These are phyloP conservation scores for Torymus texanus DNA, from an alignment of 2,888 invertebrate genomes.

Conservation along the genomic window DNA sequence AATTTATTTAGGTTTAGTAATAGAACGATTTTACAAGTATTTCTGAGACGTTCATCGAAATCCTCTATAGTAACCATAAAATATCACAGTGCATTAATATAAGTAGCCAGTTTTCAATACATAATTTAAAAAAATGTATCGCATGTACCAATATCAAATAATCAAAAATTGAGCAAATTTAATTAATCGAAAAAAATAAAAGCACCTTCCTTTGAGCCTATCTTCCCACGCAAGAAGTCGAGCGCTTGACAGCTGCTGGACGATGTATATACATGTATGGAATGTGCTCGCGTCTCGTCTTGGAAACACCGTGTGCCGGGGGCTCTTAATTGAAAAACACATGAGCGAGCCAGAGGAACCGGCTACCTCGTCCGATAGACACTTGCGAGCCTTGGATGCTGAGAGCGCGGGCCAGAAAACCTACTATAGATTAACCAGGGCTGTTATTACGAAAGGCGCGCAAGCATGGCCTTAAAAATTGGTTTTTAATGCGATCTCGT, in stretches of 20 bases:
- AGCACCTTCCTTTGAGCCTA: not conserved
- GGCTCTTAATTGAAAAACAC: constrained; percentile 56
- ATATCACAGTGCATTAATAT: too few relatives aligned
- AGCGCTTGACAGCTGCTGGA: constrained; percentile 48
- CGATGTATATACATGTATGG: not conserved
- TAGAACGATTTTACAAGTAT: too few relatives aligned
- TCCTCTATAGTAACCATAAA: too few relatives aligned
- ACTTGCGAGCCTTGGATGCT: too few relatives aligned
- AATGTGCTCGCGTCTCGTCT: not conserved
- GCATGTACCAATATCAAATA: not conserved
- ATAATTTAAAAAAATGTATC: too few relatives aligned
- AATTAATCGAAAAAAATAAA: constrained; percentile 24
- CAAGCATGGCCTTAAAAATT: constrained; percentile 71
- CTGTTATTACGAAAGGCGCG: constrained; percentile 72
- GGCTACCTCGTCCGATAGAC: not conserved
- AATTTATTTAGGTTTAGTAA: too few relatives aligned
- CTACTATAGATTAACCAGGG: constrained; percentile 74
- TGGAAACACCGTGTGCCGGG: constrained; percentile 18
- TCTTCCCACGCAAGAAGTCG: constrained; percentile 37
- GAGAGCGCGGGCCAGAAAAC: constrained; percentile 69
- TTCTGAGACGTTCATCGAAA: too few relatives aligned
- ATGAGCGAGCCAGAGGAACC: constrained; percentile 33
- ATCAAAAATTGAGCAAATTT: constrained; percentile 23
- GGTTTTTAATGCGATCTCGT: constrained; percentile 74
- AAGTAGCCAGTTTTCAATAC: too few relatives aligned